These are phyloP conservation scores for Xanthia icteritia DNA, from an alignment of 2,888 invertebrate species.

Conservation along the genomic window DNA sequence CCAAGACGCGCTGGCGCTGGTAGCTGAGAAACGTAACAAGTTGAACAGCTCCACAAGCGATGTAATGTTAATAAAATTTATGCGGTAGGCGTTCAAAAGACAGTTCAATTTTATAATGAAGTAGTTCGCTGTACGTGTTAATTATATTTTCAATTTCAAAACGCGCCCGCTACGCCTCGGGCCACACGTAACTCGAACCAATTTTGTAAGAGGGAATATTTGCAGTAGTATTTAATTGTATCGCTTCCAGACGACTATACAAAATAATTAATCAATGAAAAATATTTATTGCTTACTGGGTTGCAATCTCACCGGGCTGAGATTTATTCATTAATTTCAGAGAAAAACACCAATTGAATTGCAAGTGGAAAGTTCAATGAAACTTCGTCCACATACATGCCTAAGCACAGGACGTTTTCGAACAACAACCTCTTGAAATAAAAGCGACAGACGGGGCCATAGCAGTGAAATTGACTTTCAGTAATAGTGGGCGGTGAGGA, in stretches of 20 bases:
- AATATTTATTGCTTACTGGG: conserved; percentile 41
- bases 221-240: conserved; percentile 71
- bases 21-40: conserved; percentile 56
- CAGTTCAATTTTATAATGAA: conserved; percentile 84
- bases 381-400: conserved; percentile 1
- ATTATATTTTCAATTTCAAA: conserved; percentile 87
- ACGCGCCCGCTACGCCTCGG: conserved; percentile 75
- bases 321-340: conserved; percentile 45
- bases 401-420: not conserved
- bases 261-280: conserved; percentile 60
- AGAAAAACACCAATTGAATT: conserved; percentile 9
- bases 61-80: conserved; percentile 71
- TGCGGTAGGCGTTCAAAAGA: conserved; percentile 80
- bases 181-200: conserved; percentile 73
- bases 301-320: conserved; percentile 12
- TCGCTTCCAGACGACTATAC: conserved; percentile 58
- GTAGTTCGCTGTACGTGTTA: conserved; percentile 79
- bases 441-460: conserved; percentile 14
- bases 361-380: conserved; percentile 12
- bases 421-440: conserved; percentile 31
- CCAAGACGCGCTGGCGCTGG: conserved; percentile 19
- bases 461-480: conserved; percentile 52
- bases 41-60: conserved; percentile 51
- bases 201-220: conserved; percentile 76
- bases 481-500: conserved; percentile 38